Percentiles rank a stretch among this genome's conserved stretches.
Evolutionary conservation across 2,888 invertebrate species (phyloP).

Genomic region (Eilema sororculum): DNA sequence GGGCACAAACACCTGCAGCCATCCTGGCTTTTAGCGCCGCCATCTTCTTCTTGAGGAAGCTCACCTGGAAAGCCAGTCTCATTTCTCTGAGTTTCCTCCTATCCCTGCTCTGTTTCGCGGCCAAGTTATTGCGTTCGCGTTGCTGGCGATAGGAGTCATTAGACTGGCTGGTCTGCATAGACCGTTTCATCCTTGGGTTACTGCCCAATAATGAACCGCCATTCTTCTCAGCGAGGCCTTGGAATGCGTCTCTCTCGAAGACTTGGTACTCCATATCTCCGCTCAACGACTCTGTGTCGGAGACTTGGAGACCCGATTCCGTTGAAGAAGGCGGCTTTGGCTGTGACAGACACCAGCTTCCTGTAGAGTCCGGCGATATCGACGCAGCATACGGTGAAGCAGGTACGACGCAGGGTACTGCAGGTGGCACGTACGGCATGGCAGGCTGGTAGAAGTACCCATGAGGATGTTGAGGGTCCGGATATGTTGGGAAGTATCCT

Average conservation of each 20-base stretch:
- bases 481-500: background rate
- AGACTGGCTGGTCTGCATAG: constrained; percentile 44
- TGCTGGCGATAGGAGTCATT: constrained; percentile 95
- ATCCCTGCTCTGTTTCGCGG: constrained; percentile 97
- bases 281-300: background rate
- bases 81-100: constrained; percentile 96
- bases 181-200: constrained; percentile 88
- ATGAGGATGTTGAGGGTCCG: background rate
- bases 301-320: background rate
- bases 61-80: constrained; percentile 85
- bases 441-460: background rate
- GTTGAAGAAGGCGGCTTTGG: background rate
- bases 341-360: background rate
- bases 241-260: background rate
- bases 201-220: background rate
- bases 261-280: background rate
- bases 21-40: background rate
- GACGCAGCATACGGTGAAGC: background rate
- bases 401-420: background rate
- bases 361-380: background rate
- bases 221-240: background rate
- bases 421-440: background rate
- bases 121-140: constrained; percentile 96
- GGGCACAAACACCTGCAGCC: background rate
- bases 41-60: background rate